These are phyloP conservation scores for Scaptomyza graminum DNA, from an alignment of 1,140 invertebrate species.

Conservation along the genomic window DNA sequence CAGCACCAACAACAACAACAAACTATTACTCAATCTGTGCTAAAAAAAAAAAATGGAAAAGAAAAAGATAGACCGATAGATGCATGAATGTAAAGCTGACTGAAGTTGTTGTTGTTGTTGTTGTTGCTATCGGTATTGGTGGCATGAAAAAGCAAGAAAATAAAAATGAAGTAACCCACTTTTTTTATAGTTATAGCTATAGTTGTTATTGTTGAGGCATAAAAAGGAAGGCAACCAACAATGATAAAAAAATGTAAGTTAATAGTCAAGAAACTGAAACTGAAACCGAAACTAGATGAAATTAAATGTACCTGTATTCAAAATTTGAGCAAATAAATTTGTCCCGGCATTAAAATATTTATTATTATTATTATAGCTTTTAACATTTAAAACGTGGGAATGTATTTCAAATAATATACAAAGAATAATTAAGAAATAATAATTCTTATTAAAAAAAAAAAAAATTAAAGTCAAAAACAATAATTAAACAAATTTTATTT, in stretches of 20 bases:
- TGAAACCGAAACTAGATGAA: constrained; percentile 53
- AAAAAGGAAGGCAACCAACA: constrained; percentile 43
- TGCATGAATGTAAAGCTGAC: constrained; percentile 57
- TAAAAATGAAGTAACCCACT: constrained; percentile 80
- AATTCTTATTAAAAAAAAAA: too few species aligned
- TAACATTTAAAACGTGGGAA: too few species aligned
- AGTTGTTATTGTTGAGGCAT: constrained; percentile 54
- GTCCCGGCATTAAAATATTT: not conserved
- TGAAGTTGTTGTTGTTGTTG: constrained; percentile 9
- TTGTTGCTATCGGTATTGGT: constrained; percentile 29
- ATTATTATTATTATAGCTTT: too few species aligned
- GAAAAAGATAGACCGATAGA: constrained; percentile 74
- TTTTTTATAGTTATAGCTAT: constrained; percentile 76
- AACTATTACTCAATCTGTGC: constrained; percentile 82
- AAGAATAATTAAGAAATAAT: too few species aligned
- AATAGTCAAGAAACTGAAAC: constrained; percentile 33
- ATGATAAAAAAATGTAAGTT: constrained; percentile 47
- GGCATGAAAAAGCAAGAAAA: constrained; percentile 68
- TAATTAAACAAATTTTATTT: too few species aligned
- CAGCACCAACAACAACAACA: constrained; percentile 28
- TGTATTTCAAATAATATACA: too few species aligned
- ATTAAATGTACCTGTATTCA: constrained; percentile 1
- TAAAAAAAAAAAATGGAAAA: constrained; percentile 65
- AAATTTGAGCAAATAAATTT: too few species aligned
- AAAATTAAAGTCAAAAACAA: too few species aligned